Base-by-base conservation (phyloP, 1,140 invertebrate species). In the Gyrodactylus bullatarudis region DNA sequence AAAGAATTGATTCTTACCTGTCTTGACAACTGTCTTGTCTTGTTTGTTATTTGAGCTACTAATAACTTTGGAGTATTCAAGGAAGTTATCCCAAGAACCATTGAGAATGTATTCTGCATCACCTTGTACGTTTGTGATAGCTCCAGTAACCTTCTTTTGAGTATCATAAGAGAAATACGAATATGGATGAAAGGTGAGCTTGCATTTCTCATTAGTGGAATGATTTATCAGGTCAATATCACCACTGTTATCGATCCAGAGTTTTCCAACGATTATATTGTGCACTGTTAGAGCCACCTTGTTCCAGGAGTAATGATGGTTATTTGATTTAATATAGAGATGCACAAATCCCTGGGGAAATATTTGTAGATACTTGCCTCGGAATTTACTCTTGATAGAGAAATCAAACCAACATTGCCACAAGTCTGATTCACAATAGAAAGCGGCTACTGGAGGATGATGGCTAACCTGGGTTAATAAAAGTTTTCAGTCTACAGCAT, bases 361-460 rank as follows among this genome's bases (percentile, higher is more conserved):
- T 75, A 81, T 78, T 74, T 79, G 87, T 70, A 98, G 84, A 82
- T 96, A 97, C 84, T 96, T 96, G 76, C 94, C 94, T 73, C 92
- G 85, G 80, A 98, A 97, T 84, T 96, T 96, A 77, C 89, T 94
- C 68, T 89, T 89, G 89, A 97, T 94, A 26, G 91, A 91, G 81
- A 97, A 95, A 81, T 97, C 92, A 81, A 97, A 92, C 89, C 89
- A 95, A 80, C 88, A 89, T 26, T 83, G 84, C 94, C 94, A 99
- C 1, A n/a, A n/a, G 74, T 85, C 76, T 1, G 85, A 86, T 81
- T 95, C 89, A 78, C 89, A 90, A 81, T 88, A 87, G 78, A 93
- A 88, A 1, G 92, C 92, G 71, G 91, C 85, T 84, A 93, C 91
- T 19, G 93, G 94, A 1, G 94, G 93, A 83, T 98, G 93, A 84